Conservation (phyloP, 2,113 vertebrate genomes). For the Gnathonemus longibarbis region DNA sequence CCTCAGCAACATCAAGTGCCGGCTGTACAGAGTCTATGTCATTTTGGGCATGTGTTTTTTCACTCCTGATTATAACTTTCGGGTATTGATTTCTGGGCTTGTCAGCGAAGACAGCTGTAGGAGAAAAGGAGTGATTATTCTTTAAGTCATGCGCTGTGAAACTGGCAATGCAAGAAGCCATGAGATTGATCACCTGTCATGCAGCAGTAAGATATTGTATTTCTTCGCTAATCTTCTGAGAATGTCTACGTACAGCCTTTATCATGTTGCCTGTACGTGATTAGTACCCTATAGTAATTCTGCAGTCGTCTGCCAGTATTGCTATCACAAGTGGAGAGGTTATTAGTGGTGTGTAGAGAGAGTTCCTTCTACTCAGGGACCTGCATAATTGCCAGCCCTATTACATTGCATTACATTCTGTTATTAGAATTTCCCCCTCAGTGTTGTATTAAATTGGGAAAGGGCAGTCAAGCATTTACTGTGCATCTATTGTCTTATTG, state of each 20-base stretch:
- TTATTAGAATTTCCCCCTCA: background rate
- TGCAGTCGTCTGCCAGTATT: background rate
- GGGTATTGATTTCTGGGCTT: background rate
- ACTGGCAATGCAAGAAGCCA: background rate
- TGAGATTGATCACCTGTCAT: constrained; percentile 16
- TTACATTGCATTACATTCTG: constrained; percentile 8
- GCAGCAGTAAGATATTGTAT: background rate
- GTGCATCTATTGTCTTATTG: background rate
- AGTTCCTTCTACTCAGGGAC: background rate
- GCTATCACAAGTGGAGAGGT: background rate
- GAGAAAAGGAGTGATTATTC: background rate
- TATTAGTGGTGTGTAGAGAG: constrained; percentile 10
- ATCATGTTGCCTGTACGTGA: background rate
- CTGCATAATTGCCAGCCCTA: constrained; percentile 11
- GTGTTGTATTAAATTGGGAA: constrained; percentile 1
- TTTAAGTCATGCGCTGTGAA: background rate
- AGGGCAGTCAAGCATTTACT: background rate
- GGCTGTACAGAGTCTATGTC: background rate
- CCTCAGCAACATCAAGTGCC: background rate
- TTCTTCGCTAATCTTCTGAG: constrained; percentile 8
- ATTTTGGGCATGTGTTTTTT: background rate
- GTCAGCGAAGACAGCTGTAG: background rate
- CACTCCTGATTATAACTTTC: background rate
- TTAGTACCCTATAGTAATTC: background rate
- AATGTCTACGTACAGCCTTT: background rate